These are phyloP conservation scores for Myiopsitta monachus DNA, from an alignment of 2,113 vertebrate genomes.

Conservation along the genomic window DNA sequence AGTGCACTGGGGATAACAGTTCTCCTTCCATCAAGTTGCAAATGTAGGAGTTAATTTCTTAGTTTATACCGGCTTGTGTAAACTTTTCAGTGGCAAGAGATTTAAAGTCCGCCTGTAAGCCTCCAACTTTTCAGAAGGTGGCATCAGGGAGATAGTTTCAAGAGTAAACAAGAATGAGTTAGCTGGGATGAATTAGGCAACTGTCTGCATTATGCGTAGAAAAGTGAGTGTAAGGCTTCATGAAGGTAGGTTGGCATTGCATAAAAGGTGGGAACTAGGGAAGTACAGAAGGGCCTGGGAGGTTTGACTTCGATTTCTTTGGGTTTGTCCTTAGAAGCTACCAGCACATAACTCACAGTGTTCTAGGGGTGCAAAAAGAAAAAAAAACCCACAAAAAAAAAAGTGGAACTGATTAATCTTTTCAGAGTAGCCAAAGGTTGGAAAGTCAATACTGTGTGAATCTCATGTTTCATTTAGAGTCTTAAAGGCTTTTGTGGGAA, in stretches of 20 bases:
- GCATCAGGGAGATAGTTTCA: not conserved
- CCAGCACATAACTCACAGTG: not conserved
- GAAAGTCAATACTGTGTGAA: not conserved
- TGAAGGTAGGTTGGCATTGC: not conserved
- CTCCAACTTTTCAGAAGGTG: not conserved
- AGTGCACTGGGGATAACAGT: not conserved
- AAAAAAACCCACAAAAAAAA: not conserved
- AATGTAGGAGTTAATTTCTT: not conserved
- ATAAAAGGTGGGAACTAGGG: not conserved
- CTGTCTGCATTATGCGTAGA: not conserved
- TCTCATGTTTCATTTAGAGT: not conserved
- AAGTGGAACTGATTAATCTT: not conserved
- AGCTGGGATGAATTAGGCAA: not conserved
- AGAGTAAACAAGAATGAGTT: not conserved
- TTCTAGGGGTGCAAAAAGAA: fast-evolving
- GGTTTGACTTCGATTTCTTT: not conserved
- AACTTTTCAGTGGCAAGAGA: not conserved
- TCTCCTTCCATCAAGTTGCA: not conserved
- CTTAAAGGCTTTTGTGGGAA: not conserved
- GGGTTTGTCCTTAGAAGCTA: not conserved
- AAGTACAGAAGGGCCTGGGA: not conserved
- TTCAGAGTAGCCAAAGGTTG: not conserved
- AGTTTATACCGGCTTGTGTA: not conserved
- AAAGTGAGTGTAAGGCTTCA: not conserved
- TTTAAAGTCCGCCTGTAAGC: not conserved